These are phyloP conservation scores for Drosophila atroscutellata DNA, from an alignment of 2,888 invertebrate species.

Conservation along the genomic window DNA sequence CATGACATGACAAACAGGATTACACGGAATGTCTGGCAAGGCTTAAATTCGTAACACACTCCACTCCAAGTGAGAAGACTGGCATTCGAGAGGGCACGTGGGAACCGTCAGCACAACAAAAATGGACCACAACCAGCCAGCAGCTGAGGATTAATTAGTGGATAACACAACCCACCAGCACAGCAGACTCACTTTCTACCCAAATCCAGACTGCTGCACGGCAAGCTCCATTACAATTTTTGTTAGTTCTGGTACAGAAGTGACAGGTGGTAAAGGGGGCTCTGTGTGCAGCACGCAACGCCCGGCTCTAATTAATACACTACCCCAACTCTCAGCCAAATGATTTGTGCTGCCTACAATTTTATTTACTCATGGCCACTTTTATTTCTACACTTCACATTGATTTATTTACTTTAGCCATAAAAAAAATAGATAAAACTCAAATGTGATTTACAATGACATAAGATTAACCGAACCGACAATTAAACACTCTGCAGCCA, in stretches of 20 bases:
- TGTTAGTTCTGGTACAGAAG: constrained; percentile 45
- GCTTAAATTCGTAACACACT: constrained; percentile 77
- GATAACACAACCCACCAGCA: constrained; percentile 53
- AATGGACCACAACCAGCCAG: constrained; percentile 53
- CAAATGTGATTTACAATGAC: constrained; percentile 1
- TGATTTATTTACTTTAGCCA: constrained; percentile 42
- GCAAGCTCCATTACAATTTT: constrained; percentile 67
- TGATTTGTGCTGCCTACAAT: constrained; percentile 48
- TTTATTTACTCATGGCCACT: constrained; percentile 45
- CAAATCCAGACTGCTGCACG: constrained; percentile 9
- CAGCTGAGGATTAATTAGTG: constrained; percentile 79
- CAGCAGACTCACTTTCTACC: constrained; percentile 18
- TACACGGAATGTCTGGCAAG: constrained; percentile 77
- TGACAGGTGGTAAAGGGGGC: constrained; percentile 62
- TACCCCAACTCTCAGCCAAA: constrained; percentile 12
- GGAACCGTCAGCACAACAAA: constrained; percentile 58
- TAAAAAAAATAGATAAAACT: background rate
- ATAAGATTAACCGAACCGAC: background rate
- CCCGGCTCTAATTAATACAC: constrained; percentile 49
- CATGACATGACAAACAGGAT: constrained; percentile 84
- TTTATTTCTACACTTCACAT: constrained; percentile 42
- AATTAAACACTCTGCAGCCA: background rate
- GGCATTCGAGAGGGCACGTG: constrained; percentile 17
- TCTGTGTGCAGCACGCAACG: constrained; percentile 52
- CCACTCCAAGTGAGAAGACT: constrained; percentile 35